Conservation (phyloP, 2,888 invertebrate genomes). For the Amphipoea lucens region DNA sequence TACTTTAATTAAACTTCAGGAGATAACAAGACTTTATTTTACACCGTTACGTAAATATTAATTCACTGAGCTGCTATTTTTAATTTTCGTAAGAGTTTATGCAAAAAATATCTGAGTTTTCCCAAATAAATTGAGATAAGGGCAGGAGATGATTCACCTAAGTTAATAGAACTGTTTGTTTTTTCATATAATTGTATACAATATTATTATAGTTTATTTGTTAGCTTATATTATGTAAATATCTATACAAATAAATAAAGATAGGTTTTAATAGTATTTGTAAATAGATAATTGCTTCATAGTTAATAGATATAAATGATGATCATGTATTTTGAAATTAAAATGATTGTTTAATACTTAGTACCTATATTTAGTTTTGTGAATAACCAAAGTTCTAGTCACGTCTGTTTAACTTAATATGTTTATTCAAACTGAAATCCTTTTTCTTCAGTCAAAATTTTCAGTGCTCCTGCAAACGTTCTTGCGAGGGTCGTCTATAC, state of each 20-base stretch:
- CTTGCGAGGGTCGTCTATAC: neutral
- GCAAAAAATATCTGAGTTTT: neutral
- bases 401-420: neutral
- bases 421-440: neutral
- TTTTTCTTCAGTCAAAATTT: neutral
- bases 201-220: too few species aligned
- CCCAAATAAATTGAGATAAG: neutral
- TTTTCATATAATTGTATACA: too few species aligned
- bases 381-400: neutral
- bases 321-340: neutral
- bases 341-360: neutral
- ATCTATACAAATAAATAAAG: too few species aligned
- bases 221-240: too few species aligned
- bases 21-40: constrained; percentile 16
- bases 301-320: neutral
- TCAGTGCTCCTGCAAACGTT: neutral
- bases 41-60: constrained; percentile 1
- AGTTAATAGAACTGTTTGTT: neutral
- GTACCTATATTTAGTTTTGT: neutral
- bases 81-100: neutral
- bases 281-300: too few species aligned
- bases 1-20: constrained; percentile 52
- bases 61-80: neutral
- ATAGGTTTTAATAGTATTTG: too few species aligned
- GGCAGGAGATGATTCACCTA: too few species aligned